These are phyloP conservation scores for Cryptoblepharus egeriae DNA, from an alignment of 2,797 vertebrate genomes.

Conservation along the genomic window DNA sequence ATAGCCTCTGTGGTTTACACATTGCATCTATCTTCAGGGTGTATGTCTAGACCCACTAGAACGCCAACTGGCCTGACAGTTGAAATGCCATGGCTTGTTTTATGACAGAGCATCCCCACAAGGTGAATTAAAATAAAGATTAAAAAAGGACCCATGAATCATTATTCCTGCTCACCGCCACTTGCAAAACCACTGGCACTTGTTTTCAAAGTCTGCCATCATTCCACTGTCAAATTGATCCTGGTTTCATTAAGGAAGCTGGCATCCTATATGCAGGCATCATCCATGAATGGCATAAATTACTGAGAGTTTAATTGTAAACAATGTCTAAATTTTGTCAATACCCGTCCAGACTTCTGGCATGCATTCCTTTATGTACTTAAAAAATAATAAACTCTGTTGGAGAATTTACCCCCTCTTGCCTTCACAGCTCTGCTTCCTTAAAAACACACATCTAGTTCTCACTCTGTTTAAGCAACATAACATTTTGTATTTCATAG, in stretches of 20 bases:
- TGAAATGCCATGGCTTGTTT: constrained; percentile 48
- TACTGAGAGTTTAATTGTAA: constrained; percentile 54
- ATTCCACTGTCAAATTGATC: constrained; percentile 66
- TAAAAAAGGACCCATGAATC: constrained; percentile 71
- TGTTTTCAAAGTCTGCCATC: constrained; percentile 65
- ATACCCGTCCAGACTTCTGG: constrained; percentile 44
- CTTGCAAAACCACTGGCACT: constrained; percentile 71
- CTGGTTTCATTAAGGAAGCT: constrained; percentile 69
- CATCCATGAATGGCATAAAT: constrained; percentile 59
- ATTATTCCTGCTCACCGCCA: constrained; percentile 70
- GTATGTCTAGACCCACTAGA: neutral
- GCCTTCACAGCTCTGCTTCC: no score
- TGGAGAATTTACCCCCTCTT: no score
- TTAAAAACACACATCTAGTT: no score
- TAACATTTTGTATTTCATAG: neutral
- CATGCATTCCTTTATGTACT: constrained; percentile 29
- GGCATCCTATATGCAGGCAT: constrained; percentile 62
- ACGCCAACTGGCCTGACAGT: constrained; percentile 38
- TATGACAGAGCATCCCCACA: constrained; percentile 59
- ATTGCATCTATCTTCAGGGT: neutral
- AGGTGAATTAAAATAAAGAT: constrained; percentile 74
- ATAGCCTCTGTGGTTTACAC: neutral
- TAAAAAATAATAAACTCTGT: no score
- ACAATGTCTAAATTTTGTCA: constrained; percentile 71
- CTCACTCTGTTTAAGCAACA: neutral